These are phyloP conservation scores for Oncorhynchus masou DNA, from an alignment of 2,113 vertebrate species.

Conservation along the genomic window DNA sequence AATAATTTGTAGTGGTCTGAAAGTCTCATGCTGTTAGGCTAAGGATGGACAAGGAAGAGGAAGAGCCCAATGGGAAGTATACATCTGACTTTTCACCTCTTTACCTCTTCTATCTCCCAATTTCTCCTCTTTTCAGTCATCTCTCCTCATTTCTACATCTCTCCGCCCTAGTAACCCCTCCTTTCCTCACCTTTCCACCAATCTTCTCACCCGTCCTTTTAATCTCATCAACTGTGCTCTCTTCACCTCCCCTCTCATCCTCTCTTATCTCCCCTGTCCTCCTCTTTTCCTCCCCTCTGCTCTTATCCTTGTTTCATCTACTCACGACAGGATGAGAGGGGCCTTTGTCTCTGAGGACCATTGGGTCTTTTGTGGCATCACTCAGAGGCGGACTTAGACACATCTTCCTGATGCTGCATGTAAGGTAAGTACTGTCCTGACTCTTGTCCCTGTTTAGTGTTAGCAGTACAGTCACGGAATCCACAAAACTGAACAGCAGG, in stretches of 20 bases:
- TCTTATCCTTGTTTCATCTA: not conserved
- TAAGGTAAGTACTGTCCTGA: slow-evolving; percentile 7
- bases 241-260: not conserved
- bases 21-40: not conserved
- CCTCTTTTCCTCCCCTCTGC: not conserved
- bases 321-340: not conserved
- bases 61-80: not conserved
- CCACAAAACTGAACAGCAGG: no score
- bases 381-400: not conserved
- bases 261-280: not conserved
- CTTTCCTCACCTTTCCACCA: not conserved
- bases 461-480: not conserved
- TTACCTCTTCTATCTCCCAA: not conserved
- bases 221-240: not conserved
- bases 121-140: not conserved
- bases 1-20: no score
- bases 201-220: not conserved
- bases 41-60: not conserved
- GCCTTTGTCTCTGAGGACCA: not conserved
- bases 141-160: not conserved
- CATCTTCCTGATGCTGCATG: slow-evolving; percentile 17
- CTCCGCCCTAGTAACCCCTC: not conserved
- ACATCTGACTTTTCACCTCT: not conserved
- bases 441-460: not conserved
- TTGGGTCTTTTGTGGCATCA: not conserved